These are phyloP conservation scores for Phalanger gymnotis DNA, from an alignment of 2,797 vertebrate species.

Conservation along the genomic window DNA sequence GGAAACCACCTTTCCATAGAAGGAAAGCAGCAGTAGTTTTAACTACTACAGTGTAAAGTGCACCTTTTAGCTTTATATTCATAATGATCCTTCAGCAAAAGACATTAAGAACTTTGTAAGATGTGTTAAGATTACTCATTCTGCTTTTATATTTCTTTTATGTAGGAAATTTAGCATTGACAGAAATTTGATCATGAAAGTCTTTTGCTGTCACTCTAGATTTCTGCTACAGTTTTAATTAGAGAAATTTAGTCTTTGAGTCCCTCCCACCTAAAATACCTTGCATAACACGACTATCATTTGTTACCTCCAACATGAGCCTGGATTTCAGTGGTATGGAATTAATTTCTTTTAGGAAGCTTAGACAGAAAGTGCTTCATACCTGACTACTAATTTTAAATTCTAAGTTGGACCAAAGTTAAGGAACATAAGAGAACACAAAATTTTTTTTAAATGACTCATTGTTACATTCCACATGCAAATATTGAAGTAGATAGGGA, in stretches of 20 bases:
- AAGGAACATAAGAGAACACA: constrained; percentile 35
- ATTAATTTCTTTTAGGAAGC: constrained; percentile 35
- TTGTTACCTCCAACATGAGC: constrained; percentile 40
- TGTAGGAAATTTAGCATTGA: constrained; percentile 1
- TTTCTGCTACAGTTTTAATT: constrained; percentile 48
- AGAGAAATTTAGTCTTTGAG: constrained; percentile 23
- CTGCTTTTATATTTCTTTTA: constrained; percentile 35
- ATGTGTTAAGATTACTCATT: constrained; percentile 30
- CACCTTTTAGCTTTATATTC: constrained; percentile 22
- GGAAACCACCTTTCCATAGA: background rate
- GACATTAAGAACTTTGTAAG: constrained; percentile 33
- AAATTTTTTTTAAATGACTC: background rate
- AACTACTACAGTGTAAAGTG: background rate
- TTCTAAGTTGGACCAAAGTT: constrained; percentile 21
- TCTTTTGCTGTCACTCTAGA: constrained; percentile 40
- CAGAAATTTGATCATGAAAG: constrained; percentile 36
- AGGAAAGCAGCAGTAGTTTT: background rate
- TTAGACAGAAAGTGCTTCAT: constrained; percentile 13
- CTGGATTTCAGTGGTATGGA: constrained; percentile 4
- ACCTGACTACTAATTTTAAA: background rate
- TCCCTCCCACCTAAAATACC: constrained; percentile 22
- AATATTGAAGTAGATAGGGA: background rate
- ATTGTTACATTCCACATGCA: background rate
- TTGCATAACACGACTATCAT: constrained; percentile 37
- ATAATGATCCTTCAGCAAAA: constrained; percentile 25